These are phyloP conservation scores for Rhinolophus sinicus DNA, from an alignment of 2,113 vertebrate species.

Conservation along the genomic window DNA sequence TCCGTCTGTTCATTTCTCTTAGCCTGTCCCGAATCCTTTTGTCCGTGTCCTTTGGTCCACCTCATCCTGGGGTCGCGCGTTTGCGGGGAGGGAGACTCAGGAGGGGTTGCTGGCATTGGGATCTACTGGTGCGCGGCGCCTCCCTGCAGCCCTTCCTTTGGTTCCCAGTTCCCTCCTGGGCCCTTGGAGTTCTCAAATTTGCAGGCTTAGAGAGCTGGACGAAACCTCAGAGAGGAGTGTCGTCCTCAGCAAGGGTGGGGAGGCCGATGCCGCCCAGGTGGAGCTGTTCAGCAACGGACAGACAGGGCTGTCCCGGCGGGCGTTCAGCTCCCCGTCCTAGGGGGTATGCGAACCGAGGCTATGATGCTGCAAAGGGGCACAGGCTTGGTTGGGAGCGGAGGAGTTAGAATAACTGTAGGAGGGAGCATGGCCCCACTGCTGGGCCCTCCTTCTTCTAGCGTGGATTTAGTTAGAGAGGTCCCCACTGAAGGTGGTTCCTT, in stretches of 20 bases:
- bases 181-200: too few species aligned
- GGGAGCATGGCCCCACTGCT: neutral
- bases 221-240: neutral
- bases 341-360: neutral
- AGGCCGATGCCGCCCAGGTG: neutral
- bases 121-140: neutral
- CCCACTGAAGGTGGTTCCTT: neutral
- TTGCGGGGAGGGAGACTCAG: neutral
- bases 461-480: neutral
- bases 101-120: neutral
- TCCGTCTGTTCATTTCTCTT: too few species aligned
- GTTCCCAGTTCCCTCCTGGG: neutral
- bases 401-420: neutral
- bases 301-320: accelerated
- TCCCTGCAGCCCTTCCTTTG: neutral
- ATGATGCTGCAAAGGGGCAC: neutral
- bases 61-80: neutral
- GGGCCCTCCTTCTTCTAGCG: neutral
- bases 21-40: too few species aligned
- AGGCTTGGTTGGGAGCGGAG: neutral
- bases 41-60: too few species aligned
- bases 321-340: neutral
- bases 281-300: neutral
- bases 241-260: neutral
- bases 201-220: neutral